These are phyloP conservation scores for Lerema accius DNA, from an alignment of 1,140 invertebrate species.

Conservation along the genomic window DNA sequence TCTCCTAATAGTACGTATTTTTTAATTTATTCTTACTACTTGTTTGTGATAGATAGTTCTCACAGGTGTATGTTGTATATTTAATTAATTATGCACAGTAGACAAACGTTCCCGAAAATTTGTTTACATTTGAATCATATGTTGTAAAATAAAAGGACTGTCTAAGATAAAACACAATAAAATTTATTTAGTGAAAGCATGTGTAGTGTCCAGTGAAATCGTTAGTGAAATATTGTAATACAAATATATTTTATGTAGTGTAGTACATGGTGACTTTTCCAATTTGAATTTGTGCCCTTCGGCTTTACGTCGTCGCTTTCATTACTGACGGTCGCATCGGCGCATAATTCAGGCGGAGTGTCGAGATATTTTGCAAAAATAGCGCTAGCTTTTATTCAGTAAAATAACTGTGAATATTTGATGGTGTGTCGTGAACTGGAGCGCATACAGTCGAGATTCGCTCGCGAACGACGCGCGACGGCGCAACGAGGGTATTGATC, in stretches of 20 bases:
- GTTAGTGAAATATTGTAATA: constrained; percentile 4
- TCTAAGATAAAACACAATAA: not conserved
- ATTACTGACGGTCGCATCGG: constrained; percentile 6
- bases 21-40: constrained; percentile 27
- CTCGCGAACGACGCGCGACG: constrained; percentile 70
- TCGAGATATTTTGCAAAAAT: constrained; percentile 40
- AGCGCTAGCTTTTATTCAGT: constrained; percentile 63
- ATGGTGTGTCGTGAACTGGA: constrained; percentile 73
- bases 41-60: not conserved
- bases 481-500: constrained; percentile 80
- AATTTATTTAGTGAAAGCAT: not conserved
- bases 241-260: not conserved
- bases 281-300: constrained; percentile 15
- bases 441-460: constrained; percentile 74
- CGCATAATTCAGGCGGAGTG: constrained; percentile 5
- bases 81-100: not conserved
- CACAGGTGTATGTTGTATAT: not conserved
- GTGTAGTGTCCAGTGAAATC: constrained; percentile 14
- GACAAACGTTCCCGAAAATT: constrained; percentile 32
- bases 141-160: constrained; percentile 30
- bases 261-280: not conserved
- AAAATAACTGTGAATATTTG: constrained; percentile 78
- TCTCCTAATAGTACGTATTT: constrained; percentile 66
- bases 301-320: not conserved
- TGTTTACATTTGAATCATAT: constrained; percentile 55